A percentile compares a stretch with the other conserved stretches of the same genome.
These are phyloP conservation scores for Gambusia yucatana DNA, from an alignment of 2,797 vertebrate species.

Conservation along the genomic window DNA sequence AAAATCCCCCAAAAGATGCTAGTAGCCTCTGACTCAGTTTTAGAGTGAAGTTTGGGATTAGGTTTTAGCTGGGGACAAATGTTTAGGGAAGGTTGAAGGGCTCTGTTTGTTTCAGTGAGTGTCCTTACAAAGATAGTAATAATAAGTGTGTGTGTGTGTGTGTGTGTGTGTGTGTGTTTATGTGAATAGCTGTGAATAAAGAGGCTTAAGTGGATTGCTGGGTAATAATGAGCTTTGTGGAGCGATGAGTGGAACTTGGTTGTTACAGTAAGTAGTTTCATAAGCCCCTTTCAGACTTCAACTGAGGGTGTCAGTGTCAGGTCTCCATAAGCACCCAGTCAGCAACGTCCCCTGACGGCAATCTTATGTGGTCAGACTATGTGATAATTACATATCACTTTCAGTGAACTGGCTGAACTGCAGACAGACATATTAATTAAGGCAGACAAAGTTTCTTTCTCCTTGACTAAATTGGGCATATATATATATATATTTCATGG, in stretches of 20 bases:
- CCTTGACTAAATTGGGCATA: neutral
- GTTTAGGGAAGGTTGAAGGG: neutral
- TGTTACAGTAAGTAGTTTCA: constrained; percentile 42
- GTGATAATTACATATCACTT: neutral
- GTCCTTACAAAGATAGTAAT: constrained; percentile 9
- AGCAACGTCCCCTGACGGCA: neutral
- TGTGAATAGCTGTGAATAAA: constrained; percentile 55
- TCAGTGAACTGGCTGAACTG: constrained; percentile 1
- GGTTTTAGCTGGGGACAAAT: neutral
- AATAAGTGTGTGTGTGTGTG: too few relatives aligned
- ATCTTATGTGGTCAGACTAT: neutral
- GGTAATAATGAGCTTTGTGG: constrained; percentile 68
- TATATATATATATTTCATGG: neutral
- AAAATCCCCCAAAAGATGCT: neutral
- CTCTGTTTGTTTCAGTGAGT: neutral
- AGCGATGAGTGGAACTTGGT: constrained; percentile 54
- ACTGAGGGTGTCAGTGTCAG: constrained; percentile 10
- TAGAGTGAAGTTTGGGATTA: neutral
- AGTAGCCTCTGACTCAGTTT: neutral
- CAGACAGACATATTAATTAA: neutral
- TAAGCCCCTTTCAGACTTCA: constrained; percentile 18
- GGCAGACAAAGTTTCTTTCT: neutral
- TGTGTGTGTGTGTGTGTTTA: constrained; percentile 7
- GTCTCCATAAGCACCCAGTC: constrained; percentile 1
- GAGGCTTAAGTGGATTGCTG: constrained; percentile 67